phyloP scores from a whole-genome alignment of 2,888 invertebrate species.

The Catonia carolina region DNA sequence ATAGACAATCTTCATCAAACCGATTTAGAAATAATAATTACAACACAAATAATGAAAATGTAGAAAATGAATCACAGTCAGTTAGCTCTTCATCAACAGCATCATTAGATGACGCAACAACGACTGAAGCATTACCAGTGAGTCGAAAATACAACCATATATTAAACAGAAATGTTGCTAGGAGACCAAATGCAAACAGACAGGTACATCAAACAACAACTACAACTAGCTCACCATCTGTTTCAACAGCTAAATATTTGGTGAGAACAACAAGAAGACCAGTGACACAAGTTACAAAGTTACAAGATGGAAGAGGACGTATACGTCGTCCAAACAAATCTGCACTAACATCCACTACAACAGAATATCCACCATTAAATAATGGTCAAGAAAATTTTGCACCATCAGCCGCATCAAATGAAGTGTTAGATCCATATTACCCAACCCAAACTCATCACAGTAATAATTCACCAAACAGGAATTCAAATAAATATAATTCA shows the following conservation, averaged over 20 bases:
- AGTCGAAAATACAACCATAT: slow-evolving; percentile 21
- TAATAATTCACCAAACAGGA: neutral
- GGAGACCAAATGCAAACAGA: slow-evolving; percentile 1
- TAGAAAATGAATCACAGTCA: neutral
- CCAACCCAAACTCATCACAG: slow-evolving; percentile 15
- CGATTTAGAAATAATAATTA: too few relatives aligned
- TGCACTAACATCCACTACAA: slow-evolving; percentile 31
- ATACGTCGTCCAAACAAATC: slow-evolving; percentile 41
- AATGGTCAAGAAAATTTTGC: slow-evolving; percentile 25
- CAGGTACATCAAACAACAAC: slow-evolving; percentile 4
- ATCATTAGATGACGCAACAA: slow-evolving; percentile 14
- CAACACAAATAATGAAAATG: neutral
- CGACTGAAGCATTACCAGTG: slow-evolving; percentile 13
- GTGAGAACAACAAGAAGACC: slow-evolving; percentile 29
- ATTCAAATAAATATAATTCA: neutral
- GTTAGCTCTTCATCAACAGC: slow-evolving; percentile 2
- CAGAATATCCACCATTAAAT: slow-evolving; percentile 19
- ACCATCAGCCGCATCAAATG: slow-evolving; percentile 30
- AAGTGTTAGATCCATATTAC: slow-evolving; percentile 26
- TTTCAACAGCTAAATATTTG: slow-evolving; percentile 29
- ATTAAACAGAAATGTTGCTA: slow-evolving; percentile 21
- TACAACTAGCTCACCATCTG: slow-evolving; percentile 18
- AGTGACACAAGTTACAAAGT: slow-evolving; percentile 24
- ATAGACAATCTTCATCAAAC: neutral
- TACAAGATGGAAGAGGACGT: slow-evolving; percentile 28